These are phyloP conservation scores for Danio jaintianensis DNA, from an alignment of 2,797 vertebrate species.

Conservation along the genomic window DNA sequence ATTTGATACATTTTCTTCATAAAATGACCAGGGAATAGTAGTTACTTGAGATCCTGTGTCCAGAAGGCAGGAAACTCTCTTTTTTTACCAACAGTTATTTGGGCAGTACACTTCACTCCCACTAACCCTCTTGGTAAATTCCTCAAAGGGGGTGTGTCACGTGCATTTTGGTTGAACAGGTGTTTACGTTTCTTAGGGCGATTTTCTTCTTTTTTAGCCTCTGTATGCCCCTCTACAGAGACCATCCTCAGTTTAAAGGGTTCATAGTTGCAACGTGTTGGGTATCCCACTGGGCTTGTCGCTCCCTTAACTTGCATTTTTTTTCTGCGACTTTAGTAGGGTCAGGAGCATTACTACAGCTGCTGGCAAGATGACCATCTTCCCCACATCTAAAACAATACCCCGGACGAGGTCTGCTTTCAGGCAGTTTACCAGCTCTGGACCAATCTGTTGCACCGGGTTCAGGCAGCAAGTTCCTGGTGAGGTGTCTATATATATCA, in stretches of 20 bases:
- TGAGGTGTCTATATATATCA: too few relatives aligned
- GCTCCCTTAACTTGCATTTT: background rate
- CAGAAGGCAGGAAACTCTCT: conserved; percentile 5
- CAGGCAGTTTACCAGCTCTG: too few relatives aligned
- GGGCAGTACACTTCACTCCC: conserved; percentile 12
- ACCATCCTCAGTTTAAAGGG: conserved; percentile 20
- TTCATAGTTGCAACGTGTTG: background rate
- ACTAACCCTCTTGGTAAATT: background rate
- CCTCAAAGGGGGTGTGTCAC: too few relatives aligned
- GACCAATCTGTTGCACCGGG: too few relatives aligned
- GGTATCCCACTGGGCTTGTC: background rate
- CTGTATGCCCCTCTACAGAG: conserved; percentile 32
- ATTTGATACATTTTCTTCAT: background rate
- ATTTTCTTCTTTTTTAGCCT: background rate
- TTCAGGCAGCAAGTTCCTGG: too few relatives aligned
- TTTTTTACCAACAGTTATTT: background rate
- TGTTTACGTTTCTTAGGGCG: background rate
- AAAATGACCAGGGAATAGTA: conserved; percentile 1
- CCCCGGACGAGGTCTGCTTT: background rate
- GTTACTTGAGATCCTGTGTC: conserved; percentile 30
- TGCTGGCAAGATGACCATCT: background rate
- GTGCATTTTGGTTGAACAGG: background rate
- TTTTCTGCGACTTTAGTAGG: background rate
- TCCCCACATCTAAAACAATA: background rate
- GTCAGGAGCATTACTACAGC: background rate